Conservation (phyloP, 2,888 invertebrate species). For the Taenaris catops region DNA sequence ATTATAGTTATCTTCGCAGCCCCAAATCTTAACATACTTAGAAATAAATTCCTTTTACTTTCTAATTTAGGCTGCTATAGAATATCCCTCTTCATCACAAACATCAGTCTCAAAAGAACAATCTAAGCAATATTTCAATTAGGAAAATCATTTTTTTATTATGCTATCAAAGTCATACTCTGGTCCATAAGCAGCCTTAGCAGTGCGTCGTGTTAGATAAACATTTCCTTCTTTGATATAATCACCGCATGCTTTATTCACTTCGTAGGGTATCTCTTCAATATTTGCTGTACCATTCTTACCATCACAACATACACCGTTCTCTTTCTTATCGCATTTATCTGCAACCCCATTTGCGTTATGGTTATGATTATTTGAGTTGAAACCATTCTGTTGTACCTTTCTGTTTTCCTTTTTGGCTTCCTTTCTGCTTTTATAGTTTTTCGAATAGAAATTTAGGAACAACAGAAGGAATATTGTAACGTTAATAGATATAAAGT, state of each 20-base stretch:
- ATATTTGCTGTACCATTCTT: conserved; percentile 34
- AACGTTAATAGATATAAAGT: conserved; percentile 77
- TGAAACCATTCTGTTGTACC: conserved; percentile 36
- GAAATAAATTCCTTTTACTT: conserved; percentile 11
- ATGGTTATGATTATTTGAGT: conserved; percentile 23
- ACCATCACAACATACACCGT: conserved; percentile 37
- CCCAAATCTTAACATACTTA: conserved; percentile 9
- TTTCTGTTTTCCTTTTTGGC: conserved; percentile 41
- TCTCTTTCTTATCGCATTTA: conserved; percentile 33
- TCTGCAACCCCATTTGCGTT: conserved; percentile 31
- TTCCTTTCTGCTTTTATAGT: conserved; percentile 64
- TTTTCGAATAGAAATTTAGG: conserved; percentile 82
- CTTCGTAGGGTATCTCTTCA: conserved; percentile 51
- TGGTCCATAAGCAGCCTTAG: conserved; percentile 46
- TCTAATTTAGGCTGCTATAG: conserved; percentile 23
- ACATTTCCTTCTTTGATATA: conserved; percentile 53
- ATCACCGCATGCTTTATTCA: conserved; percentile 53
- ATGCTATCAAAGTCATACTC: conserved; percentile 55
- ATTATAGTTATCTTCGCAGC: conserved; percentile 3
- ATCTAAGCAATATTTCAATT: conserved; percentile 33
- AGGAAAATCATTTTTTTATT: conserved; percentile 62
- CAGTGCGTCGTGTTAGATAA: conserved; percentile 54
- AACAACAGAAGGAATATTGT: conserved; percentile 83
- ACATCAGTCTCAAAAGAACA: conserved; percentile 66
- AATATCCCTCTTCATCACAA: conserved; percentile 48